phyloP scores from a whole-genome alignment of 2,888 invertebrate species.

The Andrena chrysosceles region DNA sequence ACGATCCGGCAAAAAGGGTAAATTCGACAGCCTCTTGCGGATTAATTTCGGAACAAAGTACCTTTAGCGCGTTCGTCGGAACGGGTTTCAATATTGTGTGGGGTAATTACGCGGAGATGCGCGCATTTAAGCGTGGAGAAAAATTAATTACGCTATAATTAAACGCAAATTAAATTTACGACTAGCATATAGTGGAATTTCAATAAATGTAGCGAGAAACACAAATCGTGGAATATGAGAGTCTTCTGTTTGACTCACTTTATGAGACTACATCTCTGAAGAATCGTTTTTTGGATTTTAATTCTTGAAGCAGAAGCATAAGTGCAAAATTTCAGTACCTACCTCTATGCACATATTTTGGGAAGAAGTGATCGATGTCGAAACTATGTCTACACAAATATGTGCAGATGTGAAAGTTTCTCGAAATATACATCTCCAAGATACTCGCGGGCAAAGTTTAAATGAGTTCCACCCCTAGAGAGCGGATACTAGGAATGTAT shows the following conservation, averaged over 20 bases:
- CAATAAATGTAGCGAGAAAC: not conserved
- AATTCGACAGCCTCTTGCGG: conserved; percentile 2
- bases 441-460: not conserved
- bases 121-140: not conserved
- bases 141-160: not conserved
- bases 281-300: too few relatives aligned
- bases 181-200: not conserved
- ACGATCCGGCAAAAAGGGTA: not conserved
- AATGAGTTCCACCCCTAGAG: not conserved
- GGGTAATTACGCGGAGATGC: not conserved
- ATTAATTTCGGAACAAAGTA: not conserved
- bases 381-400: not conserved
- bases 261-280: too few relatives aligned
- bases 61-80: not conserved
- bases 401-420: not conserved
- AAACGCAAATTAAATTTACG: not conserved
- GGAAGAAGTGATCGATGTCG: not conserved
- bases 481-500: conserved; percentile 3
- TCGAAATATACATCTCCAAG: not conserved
- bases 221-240: not conserved
- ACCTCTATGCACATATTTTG: not conserved
- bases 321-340: too few relatives aligned
- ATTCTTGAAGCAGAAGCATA: too few relatives aligned
- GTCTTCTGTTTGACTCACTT: too few relatives aligned
- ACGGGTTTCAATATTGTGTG: not conserved